Evolutionary conservation across 1,140 invertebrate genomes (phyloP).

Genomic region (Caenorhabditis remanei): DNA sequence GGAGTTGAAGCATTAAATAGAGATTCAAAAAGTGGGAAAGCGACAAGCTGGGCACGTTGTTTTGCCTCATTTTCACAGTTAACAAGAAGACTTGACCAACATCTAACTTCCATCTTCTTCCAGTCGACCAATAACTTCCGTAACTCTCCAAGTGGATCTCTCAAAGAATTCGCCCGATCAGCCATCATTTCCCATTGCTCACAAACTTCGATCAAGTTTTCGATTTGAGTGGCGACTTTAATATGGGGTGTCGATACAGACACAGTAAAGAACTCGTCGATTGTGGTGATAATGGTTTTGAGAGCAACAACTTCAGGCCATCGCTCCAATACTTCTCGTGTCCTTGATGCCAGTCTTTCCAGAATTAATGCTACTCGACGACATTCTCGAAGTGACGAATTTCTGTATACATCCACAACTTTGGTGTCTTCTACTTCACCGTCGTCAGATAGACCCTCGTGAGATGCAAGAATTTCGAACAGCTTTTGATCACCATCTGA

Average conservation of each 20-base stretch:
- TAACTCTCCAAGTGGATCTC: slow-evolving; percentile 83
- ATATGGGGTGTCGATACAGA: slow-evolving; percentile 47
- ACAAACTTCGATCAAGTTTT: slow-evolving; percentile 82
- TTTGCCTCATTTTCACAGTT: slow-evolving; percentile 79
- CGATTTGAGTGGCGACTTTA: slow-evolving; percentile 83
- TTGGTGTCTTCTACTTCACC: slow-evolving; percentile 85
- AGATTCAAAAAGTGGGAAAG: slow-evolving; percentile 74
- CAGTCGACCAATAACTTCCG: slow-evolving; percentile 89
- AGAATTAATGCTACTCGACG: slow-evolving; percentile 83
- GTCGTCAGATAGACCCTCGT: slow-evolving; percentile 28
- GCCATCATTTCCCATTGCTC: slow-evolving; percentile 82
- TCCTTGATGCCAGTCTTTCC: slow-evolving; percentile 90
- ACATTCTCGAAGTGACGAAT: slow-evolving; percentile 83
- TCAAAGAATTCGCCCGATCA: slow-evolving; percentile 87
- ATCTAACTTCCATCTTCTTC: slow-evolving; percentile 86
- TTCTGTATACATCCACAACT: slow-evolving; percentile 80
- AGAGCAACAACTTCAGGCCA: slow-evolving; percentile 81
- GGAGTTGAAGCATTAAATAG: slow-evolving; percentile 52
- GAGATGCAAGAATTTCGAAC: slow-evolving; percentile 12
- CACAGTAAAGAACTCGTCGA: slow-evolving; percentile 73
- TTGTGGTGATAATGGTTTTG: slow-evolving; percentile 82
- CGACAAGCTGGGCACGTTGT: slow-evolving; percentile 67
- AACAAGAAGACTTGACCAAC: slow-evolving; percentile 86
- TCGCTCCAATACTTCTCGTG: slow-evolving; percentile 45
- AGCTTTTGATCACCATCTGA: slow-evolving; percentile 51